Evolutionary conservation across 2,888 invertebrate species (phyloP).

Genomic region (Lottia scabra): DNA sequence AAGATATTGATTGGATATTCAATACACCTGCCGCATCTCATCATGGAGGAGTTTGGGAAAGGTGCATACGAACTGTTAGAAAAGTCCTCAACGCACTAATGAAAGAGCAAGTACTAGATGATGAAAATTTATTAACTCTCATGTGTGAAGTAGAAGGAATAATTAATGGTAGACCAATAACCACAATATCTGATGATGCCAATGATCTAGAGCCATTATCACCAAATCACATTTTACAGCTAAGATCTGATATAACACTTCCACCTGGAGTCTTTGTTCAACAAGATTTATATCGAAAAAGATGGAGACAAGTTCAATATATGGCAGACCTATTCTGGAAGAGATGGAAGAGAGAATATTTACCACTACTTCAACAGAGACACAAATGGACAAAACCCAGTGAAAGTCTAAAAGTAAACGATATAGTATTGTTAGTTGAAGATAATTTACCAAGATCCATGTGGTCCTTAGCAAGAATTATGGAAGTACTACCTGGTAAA

Average conservation of each 20-base stretch:
- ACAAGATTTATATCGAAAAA: background rate
- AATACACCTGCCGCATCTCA: slow-evolving; percentile 25
- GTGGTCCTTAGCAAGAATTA: slow-evolving; percentile 25
- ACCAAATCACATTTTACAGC: slow-evolving; percentile 15
- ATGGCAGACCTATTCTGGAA: slow-evolving; percentile 27
- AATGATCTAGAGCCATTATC: slow-evolving; percentile 14
- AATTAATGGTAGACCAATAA: slow-evolving; percentile 7
- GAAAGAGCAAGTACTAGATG: slow-evolving; percentile 7
- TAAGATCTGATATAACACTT: slow-evolving; percentile 1
- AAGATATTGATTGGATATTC: slow-evolving; percentile 9
- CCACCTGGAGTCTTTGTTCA: slow-evolving; percentile 1
- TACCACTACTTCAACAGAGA: slow-evolving; percentile 21
- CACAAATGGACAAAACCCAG: slow-evolving; percentile 17
- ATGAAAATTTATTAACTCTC: slow-evolving; percentile 5
- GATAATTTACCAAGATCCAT: slow-evolving; percentile 13
- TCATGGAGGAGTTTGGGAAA: slow-evolving; percentile 22
- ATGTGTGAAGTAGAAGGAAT: slow-evolving; percentile 13
- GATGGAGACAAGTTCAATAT: slow-evolving; percentile 24
- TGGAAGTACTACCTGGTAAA: slow-evolving; percentile 12
- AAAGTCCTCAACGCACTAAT: slow-evolving; percentile 7
- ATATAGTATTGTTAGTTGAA: slow-evolving; percentile 26
- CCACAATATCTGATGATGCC: slow-evolving; percentile 1
- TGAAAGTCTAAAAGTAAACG: slow-evolving; percentile 18
- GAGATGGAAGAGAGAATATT: slow-evolving; percentile 23
- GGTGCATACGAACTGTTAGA: slow-evolving; percentile 4